phyloP scores from a whole-genome alignment of 2,888 invertebrate genomes.

The Stomorhina lunata region DNA sequence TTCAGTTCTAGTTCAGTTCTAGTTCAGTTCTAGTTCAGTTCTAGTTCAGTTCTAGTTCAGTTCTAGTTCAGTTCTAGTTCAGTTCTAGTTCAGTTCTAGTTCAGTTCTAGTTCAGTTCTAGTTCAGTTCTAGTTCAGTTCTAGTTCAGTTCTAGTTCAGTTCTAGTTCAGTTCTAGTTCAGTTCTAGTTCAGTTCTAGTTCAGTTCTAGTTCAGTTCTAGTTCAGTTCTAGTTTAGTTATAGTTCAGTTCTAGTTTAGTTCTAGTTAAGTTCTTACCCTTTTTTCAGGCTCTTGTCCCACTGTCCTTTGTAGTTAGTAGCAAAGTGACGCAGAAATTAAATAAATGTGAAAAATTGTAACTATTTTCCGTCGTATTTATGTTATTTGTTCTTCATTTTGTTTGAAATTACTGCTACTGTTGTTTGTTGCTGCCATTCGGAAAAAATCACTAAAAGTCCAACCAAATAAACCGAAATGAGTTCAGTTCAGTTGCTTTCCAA shows the following conservation, averaged over 20 bases:
- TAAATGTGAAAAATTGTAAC: slow-evolving; percentile 47
- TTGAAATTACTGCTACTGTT: slow-evolving; percentile 19
- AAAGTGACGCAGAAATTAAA: slow-evolving; percentile 32
- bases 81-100: not conserved
- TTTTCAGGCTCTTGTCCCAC: too few species aligned
- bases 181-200: not conserved
- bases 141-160: not conserved
- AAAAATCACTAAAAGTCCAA: slow-evolving; percentile 14
- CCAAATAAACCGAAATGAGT: slow-evolving; percentile 28
- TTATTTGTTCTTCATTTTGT: slow-evolving; percentile 34
- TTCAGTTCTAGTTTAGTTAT: not conserved
- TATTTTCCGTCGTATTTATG: slow-evolving; percentile 10
- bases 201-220: not conserved
- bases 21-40: not conserved
- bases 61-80: not conserved
- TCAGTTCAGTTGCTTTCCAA: slow-evolving; percentile 66
- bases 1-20: not conserved
- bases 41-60: too few species aligned
- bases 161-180: not conserved
- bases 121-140: not conserved
- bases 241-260: not conserved
- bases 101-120: not conserved
- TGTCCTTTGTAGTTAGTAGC: too few species aligned
- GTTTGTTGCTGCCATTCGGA: not conserved
- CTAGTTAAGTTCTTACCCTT: not conserved